Evolutionary conservation across 1,140 invertebrate genomes (phyloP).

Genomic region (Oryzaephilus surinamensis): DNA sequence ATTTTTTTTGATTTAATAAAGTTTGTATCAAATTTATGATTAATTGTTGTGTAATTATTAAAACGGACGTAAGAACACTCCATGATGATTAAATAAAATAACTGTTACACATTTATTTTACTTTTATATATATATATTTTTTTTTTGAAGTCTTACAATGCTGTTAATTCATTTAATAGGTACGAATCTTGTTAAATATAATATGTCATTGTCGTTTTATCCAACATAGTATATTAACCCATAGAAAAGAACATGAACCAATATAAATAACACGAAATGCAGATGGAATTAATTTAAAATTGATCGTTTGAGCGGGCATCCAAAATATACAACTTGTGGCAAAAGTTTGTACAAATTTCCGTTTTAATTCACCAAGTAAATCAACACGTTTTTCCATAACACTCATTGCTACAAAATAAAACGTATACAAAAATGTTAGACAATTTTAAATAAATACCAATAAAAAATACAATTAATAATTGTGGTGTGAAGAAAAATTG

Average conservation of each 20-base stretch:
- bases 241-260: conserved; percentile 9
- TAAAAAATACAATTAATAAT: conserved; percentile 57
- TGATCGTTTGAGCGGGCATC: conserved; percentile 64
- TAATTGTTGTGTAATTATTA: too few relatives aligned
- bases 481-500: conserved; percentile 67
- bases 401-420: conserved; percentile 52
- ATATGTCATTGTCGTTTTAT: conserved; percentile 8
- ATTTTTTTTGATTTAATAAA: too few relatives aligned
- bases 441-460: conserved; percentile 42
- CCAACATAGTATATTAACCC: conserved; percentile 11
- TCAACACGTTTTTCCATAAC: conserved; percentile 57
- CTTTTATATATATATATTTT: too few relatives aligned
- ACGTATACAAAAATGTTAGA: background rate
- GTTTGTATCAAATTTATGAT: too few relatives aligned
- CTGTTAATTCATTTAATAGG: too few relatives aligned
- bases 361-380: conserved; percentile 53
- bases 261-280: conserved; percentile 9
- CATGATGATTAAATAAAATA: too few relatives aligned
- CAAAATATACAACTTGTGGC: conserved; percentile 63
- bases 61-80: too few relatives aligned
- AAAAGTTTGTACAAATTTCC: conserved; percentile 65
- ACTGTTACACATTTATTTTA: too few relatives aligned
- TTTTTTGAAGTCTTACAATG: too few relatives aligned
- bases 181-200: too few relatives aligned
- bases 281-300: conserved; percentile 44